Evolutionary conservation across 1,140 invertebrate genomes (phyloP), one percentile per base, ranked within the genome.

Genomic region (Forficula auricularia): DNA sequence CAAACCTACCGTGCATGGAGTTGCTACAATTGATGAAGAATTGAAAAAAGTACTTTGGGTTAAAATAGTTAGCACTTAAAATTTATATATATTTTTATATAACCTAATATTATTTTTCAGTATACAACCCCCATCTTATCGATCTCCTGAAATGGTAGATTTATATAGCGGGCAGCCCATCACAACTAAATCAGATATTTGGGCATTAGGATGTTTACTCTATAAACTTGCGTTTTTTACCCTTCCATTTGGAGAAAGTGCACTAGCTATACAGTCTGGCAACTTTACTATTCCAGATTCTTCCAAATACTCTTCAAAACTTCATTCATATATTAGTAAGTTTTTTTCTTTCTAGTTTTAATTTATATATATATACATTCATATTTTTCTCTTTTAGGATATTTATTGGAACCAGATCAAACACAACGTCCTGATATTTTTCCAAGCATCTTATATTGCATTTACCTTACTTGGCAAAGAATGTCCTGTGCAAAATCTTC

Each of bases 111-210:
- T 27, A 27, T 27, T 6, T 27, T 27, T 6, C 10, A 27, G 37
- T 94, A 95, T 58, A 96, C 90, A 3, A 96, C 91, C 1, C n/a
- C 62, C 95, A 13, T 83, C 85, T 36, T 95, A 96, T 61, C 73
- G 90, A 53, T 73, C 88, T 13, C 91, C 91, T 15, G 91, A 96
- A 69, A 95, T 96, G 91, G 75, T 96, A 19, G 89, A 96, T 64
- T 70, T 96, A 50, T 96, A 94, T 61, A 27, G 22, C 22, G 34
- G 34, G 13, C 34, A 19, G 63, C 63, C 75, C 15, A 90, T 95
- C 43, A 86, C 86, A n/a, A 87, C 79, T 4, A 91, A 91, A 65
- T 71, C 82, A 34, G 88, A 92, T 68, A 87, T 92, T 58, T 91
- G 87, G 82, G 85, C 89, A 19, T 61, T 92, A 13, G 89, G 89